These are phyloP conservation scores for Nyleta sp. DNA, from an alignment of 2,888 invertebrate species.

Conservation along the genomic window DNA sequence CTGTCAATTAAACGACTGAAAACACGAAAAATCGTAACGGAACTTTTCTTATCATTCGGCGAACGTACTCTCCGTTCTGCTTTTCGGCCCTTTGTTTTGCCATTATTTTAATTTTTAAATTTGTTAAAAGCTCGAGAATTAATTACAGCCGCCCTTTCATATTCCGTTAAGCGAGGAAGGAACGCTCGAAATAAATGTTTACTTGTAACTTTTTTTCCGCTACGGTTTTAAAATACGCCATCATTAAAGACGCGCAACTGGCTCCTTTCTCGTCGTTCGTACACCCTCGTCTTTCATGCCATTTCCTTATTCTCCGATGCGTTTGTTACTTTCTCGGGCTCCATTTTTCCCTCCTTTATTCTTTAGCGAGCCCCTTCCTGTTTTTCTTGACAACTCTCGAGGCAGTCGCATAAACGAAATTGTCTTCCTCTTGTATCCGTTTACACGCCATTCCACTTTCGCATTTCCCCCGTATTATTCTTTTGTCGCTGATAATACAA, in stretches of 20 bases:
- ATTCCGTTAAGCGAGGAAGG: conserved; percentile 25
- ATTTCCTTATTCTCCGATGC: conserved; percentile 55
- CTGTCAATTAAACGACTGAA: conserved; percentile 13
- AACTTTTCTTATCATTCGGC: conserved; percentile 6
- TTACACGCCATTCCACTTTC: conserved; percentile 59
- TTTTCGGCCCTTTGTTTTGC: conserved; percentile 3
- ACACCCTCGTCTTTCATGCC: conserved; percentile 45
- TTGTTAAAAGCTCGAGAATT: conserved; percentile 23
- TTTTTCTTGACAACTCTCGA: conserved; percentile 57
- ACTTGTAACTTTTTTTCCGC: conserved; percentile 43
- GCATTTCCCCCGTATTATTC: conserved; percentile 35
- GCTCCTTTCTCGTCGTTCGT: conserved; percentile 39
- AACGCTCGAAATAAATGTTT: conserved; percentile 43
- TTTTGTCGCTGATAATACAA: conserved; percentile 46
- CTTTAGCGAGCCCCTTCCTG: conserved; percentile 36
- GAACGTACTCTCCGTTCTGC: conserved; percentile 2
- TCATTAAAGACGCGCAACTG: conserved; percentile 51
- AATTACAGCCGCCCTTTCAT: conserved; percentile 31
- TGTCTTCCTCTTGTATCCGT: conserved; percentile 57
- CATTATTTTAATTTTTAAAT: conserved; percentile 18
- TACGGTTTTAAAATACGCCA: conserved; percentile 40
- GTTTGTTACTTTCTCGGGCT: conserved; percentile 49
- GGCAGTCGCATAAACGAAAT: conserved; percentile 57
- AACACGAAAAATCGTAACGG: conserved; percentile 10
- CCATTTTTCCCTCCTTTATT: conserved; percentile 42